phyloP scores from a whole-genome alignment of 2,888 invertebrate genomes.

The Trissoscelio sp. region DNA sequence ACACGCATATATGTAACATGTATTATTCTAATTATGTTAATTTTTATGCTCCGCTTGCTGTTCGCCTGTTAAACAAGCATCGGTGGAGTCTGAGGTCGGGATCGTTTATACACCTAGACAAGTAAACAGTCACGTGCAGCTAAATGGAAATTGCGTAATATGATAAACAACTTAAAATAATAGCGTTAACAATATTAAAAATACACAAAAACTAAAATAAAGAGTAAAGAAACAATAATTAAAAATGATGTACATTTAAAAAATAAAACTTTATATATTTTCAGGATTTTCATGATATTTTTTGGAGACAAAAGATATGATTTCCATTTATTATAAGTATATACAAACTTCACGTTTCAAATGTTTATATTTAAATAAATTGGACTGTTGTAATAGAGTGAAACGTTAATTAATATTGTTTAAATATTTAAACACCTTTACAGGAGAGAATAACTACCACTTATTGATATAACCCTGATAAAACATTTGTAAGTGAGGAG shows the following conservation, averaged over 20 bases:
- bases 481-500: slow-evolving; percentile 78
- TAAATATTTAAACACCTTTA: slow-evolving; percentile 9
- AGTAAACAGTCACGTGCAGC: slow-evolving; percentile 14
- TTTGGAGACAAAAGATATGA: too few species aligned
- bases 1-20: too few species aligned
- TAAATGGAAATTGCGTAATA: not conserved
- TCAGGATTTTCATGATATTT: too few species aligned
- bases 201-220: too few species aligned
- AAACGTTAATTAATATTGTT: slow-evolving; percentile 3
- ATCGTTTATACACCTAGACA: slow-evolving; percentile 59
- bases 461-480: slow-evolving; percentile 79
- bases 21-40: slow-evolving; percentile 10
- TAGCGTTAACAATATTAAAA: not conserved
- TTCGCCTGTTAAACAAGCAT: slow-evolving; percentile 76
- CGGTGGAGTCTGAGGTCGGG: slow-evolving; percentile 80
- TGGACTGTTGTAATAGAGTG: too few species aligned
- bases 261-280: too few species aligned
- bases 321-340: too few species aligned
- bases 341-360: too few species aligned
- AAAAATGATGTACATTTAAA: not conserved
- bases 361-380: too few species aligned
- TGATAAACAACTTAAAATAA: not conserved
- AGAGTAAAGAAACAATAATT: too few species aligned
- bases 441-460: slow-evolving; percentile 35
- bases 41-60: slow-evolving; percentile 70